A percentile compares a stretch with the other conserved stretches of the same genome.
These are phyloP conservation scores for Ageneiosus marmoratus DNA, from an alignment of 2,113 vertebrate genomes.

Conservation along the genomic window DNA sequence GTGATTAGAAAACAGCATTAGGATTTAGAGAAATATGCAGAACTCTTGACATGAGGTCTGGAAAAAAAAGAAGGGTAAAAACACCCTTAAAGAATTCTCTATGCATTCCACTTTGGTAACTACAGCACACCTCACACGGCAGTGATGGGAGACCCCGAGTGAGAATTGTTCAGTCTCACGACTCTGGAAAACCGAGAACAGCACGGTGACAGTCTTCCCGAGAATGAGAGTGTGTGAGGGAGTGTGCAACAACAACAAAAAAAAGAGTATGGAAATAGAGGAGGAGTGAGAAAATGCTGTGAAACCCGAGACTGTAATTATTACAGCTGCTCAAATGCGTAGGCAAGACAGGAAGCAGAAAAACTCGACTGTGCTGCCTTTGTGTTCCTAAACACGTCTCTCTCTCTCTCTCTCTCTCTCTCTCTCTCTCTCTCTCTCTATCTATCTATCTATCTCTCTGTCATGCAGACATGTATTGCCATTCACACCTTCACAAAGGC, in stretches of 20 bases:
- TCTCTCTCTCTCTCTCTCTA: not conserved
- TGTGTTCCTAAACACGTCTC: not conserved
- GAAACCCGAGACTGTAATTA: constrained; percentile 34
- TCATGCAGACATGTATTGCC: not conserved
- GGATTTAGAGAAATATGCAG: not conserved
- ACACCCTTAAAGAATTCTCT: not conserved
- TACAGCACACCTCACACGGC: not conserved
- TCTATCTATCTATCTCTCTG: not conserved
- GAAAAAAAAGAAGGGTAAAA: not conserved
- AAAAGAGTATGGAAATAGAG: not conserved
- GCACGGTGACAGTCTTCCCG: constrained; percentile 4
- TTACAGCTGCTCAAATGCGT: constrained; percentile 35
- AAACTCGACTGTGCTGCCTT: not conserved
- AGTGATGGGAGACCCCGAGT: constrained; percentile 2
- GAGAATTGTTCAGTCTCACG: constrained; percentile 10
- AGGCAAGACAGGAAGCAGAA: not conserved
- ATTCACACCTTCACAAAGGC: constrained; percentile 16
- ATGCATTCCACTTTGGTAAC: not conserved
- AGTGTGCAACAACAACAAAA: not conserved
- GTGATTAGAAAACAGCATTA: constrained; percentile 3
- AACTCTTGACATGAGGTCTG: not conserved
- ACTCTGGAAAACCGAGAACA: constrained; percentile 6
- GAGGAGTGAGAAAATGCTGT: not conserved
- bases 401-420: not conserved
- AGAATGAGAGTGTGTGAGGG: not conserved